A percentile compares a stretch with the other conserved stretches of the same genome.
These are phyloP conservation scores for Sepiola atlantica DNA, from an alignment of 2,888 invertebrate genomes.

Conservation along the genomic window DNA sequence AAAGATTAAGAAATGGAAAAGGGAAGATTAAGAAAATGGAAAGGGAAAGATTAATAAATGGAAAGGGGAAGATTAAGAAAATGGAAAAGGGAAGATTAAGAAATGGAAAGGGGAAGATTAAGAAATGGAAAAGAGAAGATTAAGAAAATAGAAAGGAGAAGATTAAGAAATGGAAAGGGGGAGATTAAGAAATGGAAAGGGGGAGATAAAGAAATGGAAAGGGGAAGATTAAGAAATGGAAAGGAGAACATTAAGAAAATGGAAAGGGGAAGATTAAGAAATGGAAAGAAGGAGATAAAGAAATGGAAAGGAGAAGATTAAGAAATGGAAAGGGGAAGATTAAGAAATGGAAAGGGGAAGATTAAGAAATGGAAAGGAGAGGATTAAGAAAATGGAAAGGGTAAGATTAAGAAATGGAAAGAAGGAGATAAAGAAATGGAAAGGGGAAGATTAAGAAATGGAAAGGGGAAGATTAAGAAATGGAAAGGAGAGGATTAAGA, in stretches of 20 bases:
- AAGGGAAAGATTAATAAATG: too few relatives aligned
- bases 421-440: not conserved
- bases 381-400: not conserved
- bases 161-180: too few relatives aligned
- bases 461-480: too few relatives aligned
- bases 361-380: not conserved
- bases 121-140: not conserved
- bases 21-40: not conserved
- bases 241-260: not conserved
- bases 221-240: not conserved
- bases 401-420: not conserved
- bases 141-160: not conserved
- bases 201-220: not conserved
- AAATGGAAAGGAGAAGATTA: not conserved
- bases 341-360: not conserved
- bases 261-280: not conserved
- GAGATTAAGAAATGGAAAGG: too few relatives aligned
- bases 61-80: not conserved
- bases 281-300: not conserved
- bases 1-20: not conserved
- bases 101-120: not conserved
- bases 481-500: too few relatives aligned
- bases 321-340: conserved; percentile 42
- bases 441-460: too few relatives aligned
- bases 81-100: not conserved